Base-by-base conservation (phyloP, 2,888 invertebrate species). In the Resseliella maxima region DNA sequence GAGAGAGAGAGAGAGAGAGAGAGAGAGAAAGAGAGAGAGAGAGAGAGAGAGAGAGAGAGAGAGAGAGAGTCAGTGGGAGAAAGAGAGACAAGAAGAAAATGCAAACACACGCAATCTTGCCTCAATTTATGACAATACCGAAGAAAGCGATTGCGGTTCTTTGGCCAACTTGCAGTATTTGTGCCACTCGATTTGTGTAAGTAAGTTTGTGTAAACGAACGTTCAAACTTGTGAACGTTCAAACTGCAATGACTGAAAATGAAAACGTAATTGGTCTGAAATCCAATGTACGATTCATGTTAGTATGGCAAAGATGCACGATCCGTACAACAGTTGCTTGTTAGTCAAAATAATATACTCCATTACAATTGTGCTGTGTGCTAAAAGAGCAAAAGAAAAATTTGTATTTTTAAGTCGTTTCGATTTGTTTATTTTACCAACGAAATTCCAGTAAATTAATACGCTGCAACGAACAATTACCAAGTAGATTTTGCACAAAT, bases 31-130 rank as follows among this genome's bases (percentile, higher is more conserved):
- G 50, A 18, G 50, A 24, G 24, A 27, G 24, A 59, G 59, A 59
- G 59, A 59, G 59, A 59, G 12, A 27, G 59, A 27, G 59, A 59
- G 41, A 12, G 1, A 12, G 27, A 27, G 59, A 27, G 59, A 27
- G 59, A 59, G 59, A 59, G 21, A 21, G 50, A 50, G 50, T 3
- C 3, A 21, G 15, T 3, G 10, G 2, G 10, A 50, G 72, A 72
- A 35, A 31, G 72, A 31, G 31, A 72, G 31, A 72, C 31, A 31
- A 15, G 12, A 35, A 72, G 72, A 72, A 72, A 72, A 72, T 72
- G 72, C 72, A 72, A 72, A 72, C 72, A 72, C 72, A 72, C 31
- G 72, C 72, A 72, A 72, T 72, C 72, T 72, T 72, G 72, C 72
- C 72, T 27, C 72, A 72, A 72, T 72, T 72, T 72, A 72, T 72